Evolutionary conservation across 2,888 invertebrate species (phyloP), one percentile per base, ranked within the genome.

Genomic region (Cryptus armator): DNA sequence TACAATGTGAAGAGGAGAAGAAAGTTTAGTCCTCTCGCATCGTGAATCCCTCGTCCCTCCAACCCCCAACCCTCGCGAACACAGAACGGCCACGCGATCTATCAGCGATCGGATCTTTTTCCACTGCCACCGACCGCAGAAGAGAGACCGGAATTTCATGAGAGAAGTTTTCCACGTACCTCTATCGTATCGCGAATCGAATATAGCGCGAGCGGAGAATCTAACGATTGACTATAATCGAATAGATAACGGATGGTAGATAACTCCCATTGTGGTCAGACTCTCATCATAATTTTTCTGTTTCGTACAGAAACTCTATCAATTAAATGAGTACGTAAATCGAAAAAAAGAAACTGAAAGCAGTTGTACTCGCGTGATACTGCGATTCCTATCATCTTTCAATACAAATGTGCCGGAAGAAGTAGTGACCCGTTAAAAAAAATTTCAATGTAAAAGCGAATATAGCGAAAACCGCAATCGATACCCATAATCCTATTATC

Each of bases 131-230:
- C 70, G 46, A 62, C 48, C 46, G 44, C 53, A 6, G 24, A 16
- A 37, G 5, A 5, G 37, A 59, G 66, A 67, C 74, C 79, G 71
- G 83, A 87, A 90, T 90, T 90, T 90, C 88, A 90, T 89, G 89
- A 86, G 87, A 86, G 89, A 90, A 89, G 80, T 89, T 90, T 87
- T 68, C 71, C 79, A 44, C 71, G 46, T 56, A 56, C 82, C 16
- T 51, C 53, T 70, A 53, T 32, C 64, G 24, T 62, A 70, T 70
- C 51, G 66, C 43, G 14, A 81, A 68, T 77, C 72, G 80, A 37
- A 81, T 80, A 80, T 19, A 19, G 46, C 68, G 51, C 64, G 68
- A 46, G 56, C 68, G 32, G 72, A 77, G 64, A 77, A 84, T 81
- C 74, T 43, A 75, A 70, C 79, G 75, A 82, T 80, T 81, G 76